phyloP scores from a whole-genome alignment of 2,797 vertebrate genomes.

The Xenentodon cancila region DNA sequence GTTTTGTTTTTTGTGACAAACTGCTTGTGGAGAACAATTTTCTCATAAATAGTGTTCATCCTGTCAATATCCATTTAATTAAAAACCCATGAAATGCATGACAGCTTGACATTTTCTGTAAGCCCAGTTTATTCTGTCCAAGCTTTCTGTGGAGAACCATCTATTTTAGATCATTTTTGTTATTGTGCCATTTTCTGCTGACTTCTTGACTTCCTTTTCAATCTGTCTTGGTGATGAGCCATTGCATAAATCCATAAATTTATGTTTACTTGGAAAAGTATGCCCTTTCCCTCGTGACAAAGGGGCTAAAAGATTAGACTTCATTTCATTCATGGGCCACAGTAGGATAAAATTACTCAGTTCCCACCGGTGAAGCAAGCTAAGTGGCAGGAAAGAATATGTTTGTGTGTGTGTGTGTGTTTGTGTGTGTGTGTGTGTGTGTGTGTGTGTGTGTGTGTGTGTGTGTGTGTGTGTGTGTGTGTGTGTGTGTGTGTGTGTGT shows the following conservation, averaged over 20 bases:
- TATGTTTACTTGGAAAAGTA: constrained; percentile 51
- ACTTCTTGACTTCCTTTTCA: constrained; percentile 52
- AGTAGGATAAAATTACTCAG: constrained; percentile 41
- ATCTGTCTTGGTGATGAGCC: constrained; percentile 31
- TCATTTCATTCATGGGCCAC: constrained; percentile 36
- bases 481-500: not conserved
- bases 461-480: not conserved
- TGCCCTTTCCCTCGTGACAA: constrained; percentile 32
- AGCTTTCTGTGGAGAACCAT: constrained; percentile 39
- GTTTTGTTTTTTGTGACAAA: constrained; percentile 35
- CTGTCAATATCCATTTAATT: constrained; percentile 50
- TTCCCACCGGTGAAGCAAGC: constrained; percentile 29
- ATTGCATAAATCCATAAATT: constrained; percentile 34
- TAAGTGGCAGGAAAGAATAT: constrained; percentile 22
- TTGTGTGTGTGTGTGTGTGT: not conserved
- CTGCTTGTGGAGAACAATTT: constrained; percentile 44
- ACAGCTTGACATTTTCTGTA: constrained; percentile 59
- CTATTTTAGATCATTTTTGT: constrained; percentile 58
- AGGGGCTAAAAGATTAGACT: constrained; percentile 57
- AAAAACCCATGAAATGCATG: constrained; percentile 51
- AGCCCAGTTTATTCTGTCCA: constrained; percentile 39
- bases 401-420: no score
- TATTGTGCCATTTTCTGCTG: constrained; percentile 60
- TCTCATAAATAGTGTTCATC: constrained; percentile 52
- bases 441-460: not conserved